phyloP scores from a whole-genome alignment of 2,797 vertebrate species.

The Melanotaenia nigrans region DNA sequence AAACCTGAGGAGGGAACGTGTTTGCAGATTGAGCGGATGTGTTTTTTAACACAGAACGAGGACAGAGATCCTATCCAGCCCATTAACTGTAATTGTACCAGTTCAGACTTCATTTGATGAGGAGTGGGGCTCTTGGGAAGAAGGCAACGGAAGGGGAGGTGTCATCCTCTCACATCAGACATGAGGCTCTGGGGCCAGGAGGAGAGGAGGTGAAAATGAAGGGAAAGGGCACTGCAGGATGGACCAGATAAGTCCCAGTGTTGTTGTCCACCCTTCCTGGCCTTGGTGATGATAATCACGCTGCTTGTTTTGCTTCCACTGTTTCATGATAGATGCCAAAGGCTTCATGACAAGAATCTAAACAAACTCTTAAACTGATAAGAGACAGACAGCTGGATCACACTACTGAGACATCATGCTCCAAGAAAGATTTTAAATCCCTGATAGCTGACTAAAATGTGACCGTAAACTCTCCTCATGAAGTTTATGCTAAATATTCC shows the following conservation, averaged over 20 bases:
- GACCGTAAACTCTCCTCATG: background rate
- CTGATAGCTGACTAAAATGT: constrained; percentile 11
- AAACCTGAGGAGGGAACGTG: constrained; percentile 36
- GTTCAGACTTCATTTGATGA: constrained; percentile 57
- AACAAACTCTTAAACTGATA: constrained; percentile 69
- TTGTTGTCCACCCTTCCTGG: constrained; percentile 69
- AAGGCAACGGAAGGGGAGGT: constrained; percentile 69
- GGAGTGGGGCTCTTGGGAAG: constrained; percentile 49
- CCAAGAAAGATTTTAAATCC: background rate
- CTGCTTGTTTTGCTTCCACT: constrained; percentile 64
- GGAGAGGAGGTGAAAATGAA: constrained; percentile 65
- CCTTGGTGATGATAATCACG: constrained; percentile 68
- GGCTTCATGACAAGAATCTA: constrained; percentile 60
- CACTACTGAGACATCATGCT: constrained; percentile 15
- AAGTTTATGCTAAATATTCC: background rate
- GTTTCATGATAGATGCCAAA: constrained; percentile 52
- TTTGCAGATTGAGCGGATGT: constrained; percentile 57
- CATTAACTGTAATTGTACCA: constrained; percentile 73
- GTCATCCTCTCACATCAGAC: constrained; percentile 75
- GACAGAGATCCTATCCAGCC: constrained; percentile 67
- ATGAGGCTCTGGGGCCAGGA: constrained; percentile 50
- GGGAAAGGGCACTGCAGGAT: constrained; percentile 55
- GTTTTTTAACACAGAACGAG: constrained; percentile 51
- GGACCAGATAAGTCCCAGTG: constrained; percentile 51
- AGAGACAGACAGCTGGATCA: constrained; percentile 44